Evolutionary conservation across 2,888 invertebrate species (phyloP), one percentile per base, ranked within the genome.

Genomic region (Agrochola circellaris): DNA sequence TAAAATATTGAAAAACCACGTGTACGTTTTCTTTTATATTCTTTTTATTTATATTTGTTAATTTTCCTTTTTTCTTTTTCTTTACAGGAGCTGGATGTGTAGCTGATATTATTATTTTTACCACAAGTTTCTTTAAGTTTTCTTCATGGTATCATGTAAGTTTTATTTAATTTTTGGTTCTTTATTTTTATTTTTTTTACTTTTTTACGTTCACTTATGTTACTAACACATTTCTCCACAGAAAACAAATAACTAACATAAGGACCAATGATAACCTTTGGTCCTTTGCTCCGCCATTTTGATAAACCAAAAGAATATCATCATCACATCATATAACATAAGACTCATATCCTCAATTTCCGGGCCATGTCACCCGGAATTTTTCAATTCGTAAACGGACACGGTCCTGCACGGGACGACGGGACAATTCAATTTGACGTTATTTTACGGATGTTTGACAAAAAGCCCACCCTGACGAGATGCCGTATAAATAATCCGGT

Each of bases 101-200:
- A 88, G 82, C 89, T 84, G 91, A 90, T 91, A 89, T 88, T 92
- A 89, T 86, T 83, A 92, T 93, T 93, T 93, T 91, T 90, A 89
- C 89, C 48, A 90, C 91, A 92, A 91, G 92, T 93, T 95, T 91
- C 54, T 94, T 94, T 95, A 92, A 94, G 82, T 93, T 94, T 89
- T 89, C 95, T 93, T 92, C 94, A 97, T 97, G 97, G 97, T 97
- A 93, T 96, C 96, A 94, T 97, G 97, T 97, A 95, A 96, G 97
- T 97, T 96, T 94, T 92, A 89, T 93, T 94, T 91, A 92, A 90
- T 89, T 92, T 90, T 88, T 92, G 90, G 8, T 88, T 56, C 85
- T 85, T 85, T 82, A 79, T 80, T 88, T 74, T 78, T 85, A 45
- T 74, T 69, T 60, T 0, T 34, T 3, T 51, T 67, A 23, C 2